These are phyloP conservation scores for Epinephelus coioides DNA, from an alignment of 2,797 vertebrate genomes.

Conservation along the genomic window DNA sequence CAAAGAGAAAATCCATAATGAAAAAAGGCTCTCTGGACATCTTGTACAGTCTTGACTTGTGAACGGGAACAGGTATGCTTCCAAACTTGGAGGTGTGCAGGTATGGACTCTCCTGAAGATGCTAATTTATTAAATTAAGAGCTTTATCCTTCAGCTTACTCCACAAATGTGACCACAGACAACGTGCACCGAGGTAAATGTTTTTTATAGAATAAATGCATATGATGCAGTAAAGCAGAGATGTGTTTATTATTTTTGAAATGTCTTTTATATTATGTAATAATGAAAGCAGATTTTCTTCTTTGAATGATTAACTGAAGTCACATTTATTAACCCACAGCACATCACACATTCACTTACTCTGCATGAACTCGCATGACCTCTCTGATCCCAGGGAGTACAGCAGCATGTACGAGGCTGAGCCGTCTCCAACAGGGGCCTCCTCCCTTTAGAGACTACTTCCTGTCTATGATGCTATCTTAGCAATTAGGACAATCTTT, in stretches of 20 bases:
- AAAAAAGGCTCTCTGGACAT: not conserved
- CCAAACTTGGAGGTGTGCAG: not conserved
- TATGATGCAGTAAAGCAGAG: not conserved
- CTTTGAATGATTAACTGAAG: not conserved
- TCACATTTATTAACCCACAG: not conserved
- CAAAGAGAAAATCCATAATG: constrained; percentile 34
- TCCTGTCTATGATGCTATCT: constrained; percentile 32
- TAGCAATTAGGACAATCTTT: not conserved
- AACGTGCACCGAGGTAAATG: not conserved
- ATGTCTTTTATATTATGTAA: too few species aligned
- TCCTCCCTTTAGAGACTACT: constrained; percentile 23
- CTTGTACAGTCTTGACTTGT: constrained; percentile 36
- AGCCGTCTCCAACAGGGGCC: not conserved
- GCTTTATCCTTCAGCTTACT: not conserved
- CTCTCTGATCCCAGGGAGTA: constrained; percentile 4
- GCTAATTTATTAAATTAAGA: not conserved
- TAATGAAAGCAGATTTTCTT: too few species aligned
- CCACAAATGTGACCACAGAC: not conserved
- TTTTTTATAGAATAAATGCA: not conserved
- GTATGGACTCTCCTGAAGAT: not conserved
- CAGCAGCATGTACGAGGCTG: not conserved
- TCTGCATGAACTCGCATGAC: constrained; percentile 14
- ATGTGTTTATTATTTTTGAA: too few species aligned
- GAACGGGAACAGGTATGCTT: constrained; percentile 19
- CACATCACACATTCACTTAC: not conserved